These are phyloP conservation scores for Sarcophaga carnaria DNA, from an alignment of 2,888 invertebrate species.

Conservation along the genomic window DNA sequence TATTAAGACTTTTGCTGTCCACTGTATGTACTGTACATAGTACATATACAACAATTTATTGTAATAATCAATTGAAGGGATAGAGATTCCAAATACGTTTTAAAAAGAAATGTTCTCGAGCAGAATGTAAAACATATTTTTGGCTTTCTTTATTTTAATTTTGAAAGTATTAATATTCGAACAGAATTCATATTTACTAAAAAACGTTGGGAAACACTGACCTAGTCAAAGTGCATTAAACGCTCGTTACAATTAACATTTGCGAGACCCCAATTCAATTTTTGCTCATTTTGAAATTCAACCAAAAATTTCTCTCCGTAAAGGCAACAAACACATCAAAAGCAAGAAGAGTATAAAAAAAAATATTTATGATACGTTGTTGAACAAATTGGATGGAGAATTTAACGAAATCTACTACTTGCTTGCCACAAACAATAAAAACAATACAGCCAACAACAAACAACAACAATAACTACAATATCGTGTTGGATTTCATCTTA, in stretches of 20 bases:
- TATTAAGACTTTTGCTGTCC: too few species aligned
- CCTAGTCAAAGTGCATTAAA: constrained; percentile 16
- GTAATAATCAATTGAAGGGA: neutral
- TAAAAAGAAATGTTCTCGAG: neutral
- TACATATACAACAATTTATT: neutral
- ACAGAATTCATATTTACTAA: too few species aligned
- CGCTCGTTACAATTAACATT: constrained; percentile 18
- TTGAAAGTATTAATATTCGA: too few species aligned
- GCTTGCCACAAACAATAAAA: neutral
- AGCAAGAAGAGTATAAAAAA: neutral
- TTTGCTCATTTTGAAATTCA: constrained; percentile 29
- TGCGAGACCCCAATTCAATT: constrained; percentile 15
- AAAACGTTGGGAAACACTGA: neutral
- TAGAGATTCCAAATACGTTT: constrained; percentile 5
- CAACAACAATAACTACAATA: too few species aligned
- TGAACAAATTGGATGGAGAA: constrained; percentile 32
- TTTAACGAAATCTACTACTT: constrained; percentile 19
- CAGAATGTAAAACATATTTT: too few species aligned
- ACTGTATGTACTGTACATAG: too few species aligned
- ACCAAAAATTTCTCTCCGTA: neutral
- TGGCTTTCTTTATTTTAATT: too few species aligned
- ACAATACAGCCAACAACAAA: neutral
- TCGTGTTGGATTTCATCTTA: neutral
- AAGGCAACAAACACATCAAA: constrained; percentile 24
- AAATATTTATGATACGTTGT: constrained; percentile 10